Base-by-base conservation (phyloP, 2,113 vertebrate species). In the Anseranas semipalmata region DNA sequence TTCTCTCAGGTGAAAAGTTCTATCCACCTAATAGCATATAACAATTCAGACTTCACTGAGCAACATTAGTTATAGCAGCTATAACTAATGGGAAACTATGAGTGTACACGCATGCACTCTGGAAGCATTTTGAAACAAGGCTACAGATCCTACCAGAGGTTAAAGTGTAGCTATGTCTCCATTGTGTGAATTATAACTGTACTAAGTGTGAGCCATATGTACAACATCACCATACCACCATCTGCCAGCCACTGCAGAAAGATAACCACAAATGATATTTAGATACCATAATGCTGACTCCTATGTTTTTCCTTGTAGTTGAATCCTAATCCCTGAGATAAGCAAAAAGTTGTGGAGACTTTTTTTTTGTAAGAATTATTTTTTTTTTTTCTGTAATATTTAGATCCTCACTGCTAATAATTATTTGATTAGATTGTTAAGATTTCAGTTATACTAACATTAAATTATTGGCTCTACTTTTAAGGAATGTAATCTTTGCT, bases 311-410 rank as follows among this genome's bases (percentile, higher is more conserved):
- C 43, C 9, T 28, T 72, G 10, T 16, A 78, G n/a, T 7, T 52
- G 48, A 37, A 71, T 52, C 48, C 48, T 52, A 28, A 52, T 71
- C 9, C 33, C 24, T 72, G n/a, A 84, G 8, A 20, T 46, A 78
- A 53, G 8, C 25, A 78, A 59, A 78, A 52, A 45, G 5, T 6
- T 0, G 2, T 37, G 11, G 14, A 77, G 37, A 21, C 1, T 15
- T 8, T 67, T 55, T 67, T 68, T 66, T 17, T 15, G 6, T 43
- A 68, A 48, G 30, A 75, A 87, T 50, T 20, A 14, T 85, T 73
- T 85, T 33, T 4, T 55, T 63, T 15, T 16, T 50, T 27, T 33
- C 24, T 39, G 7, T 19, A 50, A 81, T 62, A 60, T 17, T 55
- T 70, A 53, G 7, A 21, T 62, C 6, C 56, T 4, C 12, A 33